A percentile compares a stretch with the other conserved stretches of the same genome.
These are phyloP conservation scores for Crioceris asparagi DNA, from an alignment of 2,888 invertebrate genomes.

Conservation along the genomic window DNA sequence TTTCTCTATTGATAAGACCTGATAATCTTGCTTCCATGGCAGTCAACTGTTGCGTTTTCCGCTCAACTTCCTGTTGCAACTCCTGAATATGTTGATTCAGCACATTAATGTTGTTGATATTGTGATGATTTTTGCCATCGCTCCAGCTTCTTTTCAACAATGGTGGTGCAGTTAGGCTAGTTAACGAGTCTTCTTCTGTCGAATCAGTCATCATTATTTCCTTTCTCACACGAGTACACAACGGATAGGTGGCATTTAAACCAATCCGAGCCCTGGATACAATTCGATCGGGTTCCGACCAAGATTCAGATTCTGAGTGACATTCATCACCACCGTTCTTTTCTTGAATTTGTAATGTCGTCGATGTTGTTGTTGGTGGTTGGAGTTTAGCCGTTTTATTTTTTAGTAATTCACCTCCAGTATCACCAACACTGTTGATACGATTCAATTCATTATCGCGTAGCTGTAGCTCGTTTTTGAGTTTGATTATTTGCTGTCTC, in stretches of 20 bases:
- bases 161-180: background rate
- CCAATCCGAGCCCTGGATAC: slow-evolving; percentile 76
- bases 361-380: slow-evolving; percentile 21
- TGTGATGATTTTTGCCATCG: no score
- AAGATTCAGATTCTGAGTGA: slow-evolving; percentile 68
- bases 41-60: slow-evolving; percentile 30
- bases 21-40: slow-evolving; percentile 33
- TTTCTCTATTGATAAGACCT: slow-evolving; percentile 4
- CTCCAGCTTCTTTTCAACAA: no score
- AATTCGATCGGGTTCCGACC: slow-evolving; percentile 77
- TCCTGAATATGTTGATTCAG: slow-evolving; percentile 23
- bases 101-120: no score
- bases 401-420: slow-evolving; percentile 2
- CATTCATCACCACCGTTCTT: slow-evolving; percentile 11
- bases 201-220: slow-evolving; percentile 26
- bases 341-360: slow-evolving; percentile 9
- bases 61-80: slow-evolving; percentile 7
- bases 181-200: slow-evolving; percentile 28
- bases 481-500: slow-evolving; percentile 33
- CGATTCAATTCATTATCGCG: slow-evolving; percentile 33
- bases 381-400: slow-evolving; percentile 10
- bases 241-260: no score
- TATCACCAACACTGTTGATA: slow-evolving; percentile 16
- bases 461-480: slow-evolving; percentile 33
- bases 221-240: slow-evolving; percentile 30